Evolutionary conservation across 1,140 invertebrate genomes (phyloP).

Genomic region (Meteorus sp.): DNA sequence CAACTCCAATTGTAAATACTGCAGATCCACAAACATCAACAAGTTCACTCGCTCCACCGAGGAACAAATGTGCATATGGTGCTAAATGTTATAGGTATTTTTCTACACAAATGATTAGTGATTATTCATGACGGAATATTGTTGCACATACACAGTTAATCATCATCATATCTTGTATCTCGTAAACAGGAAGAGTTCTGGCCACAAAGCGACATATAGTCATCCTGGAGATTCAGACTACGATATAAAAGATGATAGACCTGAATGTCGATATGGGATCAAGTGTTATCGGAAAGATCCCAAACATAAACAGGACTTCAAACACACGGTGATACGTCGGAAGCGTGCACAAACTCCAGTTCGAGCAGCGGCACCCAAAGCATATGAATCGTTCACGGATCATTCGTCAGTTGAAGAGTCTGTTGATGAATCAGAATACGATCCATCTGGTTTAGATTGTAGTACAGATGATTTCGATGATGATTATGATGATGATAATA

Average conservation of each 20-base stretch:
- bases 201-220: conserved; percentile 52
- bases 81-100: conserved; percentile 51
- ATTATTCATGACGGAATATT: too few relatives aligned
- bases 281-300: conserved; percentile 60
- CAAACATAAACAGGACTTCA: conserved; percentile 56
- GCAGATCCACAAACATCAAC: conserved; percentile 13
- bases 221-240: conserved; percentile 63
- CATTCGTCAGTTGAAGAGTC: conserved; percentile 42
- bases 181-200: conserved; percentile 51
- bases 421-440: conserved; percentile 48
- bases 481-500: conserved; percentile 4
- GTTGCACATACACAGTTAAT: too few relatives aligned
- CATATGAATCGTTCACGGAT: conserved; percentile 19
- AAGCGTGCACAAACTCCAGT: conserved; percentile 21
- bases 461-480: conserved; percentile 30
- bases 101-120: too few relatives aligned
- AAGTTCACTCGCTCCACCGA: neutral
- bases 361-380: conserved; percentile 8
- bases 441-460: conserved; percentile 36
- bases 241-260: conserved; percentile 51
- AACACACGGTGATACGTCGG: conserved; percentile 46
- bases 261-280: conserved; percentile 60
- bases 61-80: conserved; percentile 51
- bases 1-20: conserved; percentile 9
- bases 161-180: too few relatives aligned